Evolutionary conservation across 2,888 invertebrate genomes (phyloP), one percentile per base, ranked within the genome.

Genomic region (Cephus pulcher): DNA sequence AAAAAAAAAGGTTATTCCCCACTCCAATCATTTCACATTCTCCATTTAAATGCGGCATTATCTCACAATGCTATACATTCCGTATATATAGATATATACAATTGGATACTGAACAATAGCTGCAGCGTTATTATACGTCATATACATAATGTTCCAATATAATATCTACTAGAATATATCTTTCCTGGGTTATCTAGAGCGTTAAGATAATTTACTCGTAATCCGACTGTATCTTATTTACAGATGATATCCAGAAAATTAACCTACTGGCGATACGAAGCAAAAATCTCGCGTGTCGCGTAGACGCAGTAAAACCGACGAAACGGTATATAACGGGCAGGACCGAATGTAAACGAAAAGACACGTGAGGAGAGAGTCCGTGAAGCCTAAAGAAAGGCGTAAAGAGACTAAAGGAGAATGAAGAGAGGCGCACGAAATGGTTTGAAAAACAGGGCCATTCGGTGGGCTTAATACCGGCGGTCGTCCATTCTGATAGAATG

Each of bases 371-470:
- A 9, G 11, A 23, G 23, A 33, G 30, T n/a, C 74, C 15, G 30
- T 23, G 23, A 56, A 56, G 23, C 23, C 56, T 23, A 23, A 23
- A 23, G 56, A 23, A 56, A 56, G 56, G 56, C 23, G 56, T 56
- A 56, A 56, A 56, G 9, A 23, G 23, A 56, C 9, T 56, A 23
- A 56, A 56, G 56, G 9, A 71, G 71, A 34, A 71, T 34, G 71
- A 71, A 34, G 75, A 68, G 79, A 69, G 80, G 78, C 78, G 77
- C 75, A 76, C 71, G 69, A 82, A 82, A 80, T 87, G 84, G 82
- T 82, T 83, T 80, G 84, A 86, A 87, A 56, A 86, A 86, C 86
- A 87, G 80, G 82, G 81, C 84, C 84, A 86, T 87, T 84, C 86
- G 81, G 79, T 81, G 83, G 84, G 87, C 87, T 87, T 86, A 86